These are phyloP conservation scores for Seriola dumerili DNA, from an alignment of 2,113 vertebrate species.

Conservation along the genomic window DNA sequence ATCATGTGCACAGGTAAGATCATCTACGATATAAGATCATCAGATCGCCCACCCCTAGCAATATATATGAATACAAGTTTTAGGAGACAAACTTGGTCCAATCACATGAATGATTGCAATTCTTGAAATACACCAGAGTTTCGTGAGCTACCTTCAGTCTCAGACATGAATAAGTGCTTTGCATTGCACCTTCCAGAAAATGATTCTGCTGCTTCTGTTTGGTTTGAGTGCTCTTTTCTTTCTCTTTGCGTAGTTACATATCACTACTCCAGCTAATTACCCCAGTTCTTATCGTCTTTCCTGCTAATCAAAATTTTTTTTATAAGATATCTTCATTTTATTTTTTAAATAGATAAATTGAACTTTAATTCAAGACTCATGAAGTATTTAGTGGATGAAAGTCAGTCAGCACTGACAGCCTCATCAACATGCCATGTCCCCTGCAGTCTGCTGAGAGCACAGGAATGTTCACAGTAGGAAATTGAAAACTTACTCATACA, in stretches of 20 bases:
- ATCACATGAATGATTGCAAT: background rate
- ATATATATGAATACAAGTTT: no score
- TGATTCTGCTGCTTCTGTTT: background rate
- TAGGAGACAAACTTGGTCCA: no score
- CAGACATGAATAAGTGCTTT: background rate
- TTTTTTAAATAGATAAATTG: background rate
- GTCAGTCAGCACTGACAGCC: background rate
- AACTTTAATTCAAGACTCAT: background rate
- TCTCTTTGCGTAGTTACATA: no score
- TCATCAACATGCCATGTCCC: conserved; percentile 37
- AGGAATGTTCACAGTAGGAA: conserved; percentile 69
- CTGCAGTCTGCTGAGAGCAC: conserved; percentile 31
- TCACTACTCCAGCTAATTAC: background rate
- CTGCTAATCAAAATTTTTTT: background rate
- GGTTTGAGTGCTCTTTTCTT: background rate
- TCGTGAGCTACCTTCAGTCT: background rate
- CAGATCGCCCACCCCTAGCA: no score
- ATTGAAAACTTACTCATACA: conserved; percentile 66
- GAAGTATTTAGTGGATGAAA: background rate
- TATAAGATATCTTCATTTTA: no score
- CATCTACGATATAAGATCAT: no score
- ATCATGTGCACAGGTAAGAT: no score
- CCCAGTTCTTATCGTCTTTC: background rate
- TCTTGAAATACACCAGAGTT: no score
- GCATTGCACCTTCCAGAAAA: background rate